Evolutionary conservation across 2,888 invertebrate genomes (phyloP).

Genomic region (Bhutanitis thaidina): DNA sequence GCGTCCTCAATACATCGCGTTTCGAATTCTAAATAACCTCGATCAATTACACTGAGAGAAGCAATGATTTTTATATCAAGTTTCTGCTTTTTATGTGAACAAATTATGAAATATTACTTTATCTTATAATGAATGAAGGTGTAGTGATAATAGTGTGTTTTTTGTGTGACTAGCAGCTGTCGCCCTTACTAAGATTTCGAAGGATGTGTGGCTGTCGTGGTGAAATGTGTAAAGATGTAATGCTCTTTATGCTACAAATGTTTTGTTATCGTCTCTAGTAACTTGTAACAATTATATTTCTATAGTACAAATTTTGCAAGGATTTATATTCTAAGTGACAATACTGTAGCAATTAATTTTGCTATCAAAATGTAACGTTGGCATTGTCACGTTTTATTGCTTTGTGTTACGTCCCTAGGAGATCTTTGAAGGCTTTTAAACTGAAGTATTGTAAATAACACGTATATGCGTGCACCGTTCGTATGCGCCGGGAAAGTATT

Average conservation of each 20-base stretch:
- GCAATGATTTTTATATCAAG: constrained; percentile 49
- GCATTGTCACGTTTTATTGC: constrained; percentile 1
- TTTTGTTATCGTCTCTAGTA: not conserved
- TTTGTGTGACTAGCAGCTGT: constrained; percentile 51
- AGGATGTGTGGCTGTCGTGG: constrained; percentile 37
- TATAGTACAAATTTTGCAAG: constrained; percentile 10
- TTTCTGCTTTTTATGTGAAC: constrained; percentile 35
- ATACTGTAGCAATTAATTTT: not conserved
- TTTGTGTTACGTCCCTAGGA: constrained; percentile 17
- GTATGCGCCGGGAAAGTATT: constrained; percentile 73
- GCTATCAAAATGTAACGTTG: not conserved
- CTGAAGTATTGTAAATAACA: constrained; percentile 47
- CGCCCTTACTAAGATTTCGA: constrained; percentile 40
- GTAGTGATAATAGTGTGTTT: constrained; percentile 26
- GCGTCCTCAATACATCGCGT: constrained; percentile 42
- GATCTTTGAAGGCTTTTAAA: constrained; percentile 45
- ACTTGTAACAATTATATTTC: not conserved
- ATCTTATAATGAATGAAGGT: constrained; percentile 35
- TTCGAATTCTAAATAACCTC: constrained; percentile 60
- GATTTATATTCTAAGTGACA: constrained; percentile 2
- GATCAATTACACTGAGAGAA: constrained; percentile 52
- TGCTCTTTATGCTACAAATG: not conserved
- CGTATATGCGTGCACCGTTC: constrained; percentile 63
- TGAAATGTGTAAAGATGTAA: constrained; percentile 5
- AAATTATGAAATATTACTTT: constrained; percentile 17